Base-by-base conservation (phyloP, 2,888 invertebrate genomes). In the Agonum fuliginosum region DNA sequence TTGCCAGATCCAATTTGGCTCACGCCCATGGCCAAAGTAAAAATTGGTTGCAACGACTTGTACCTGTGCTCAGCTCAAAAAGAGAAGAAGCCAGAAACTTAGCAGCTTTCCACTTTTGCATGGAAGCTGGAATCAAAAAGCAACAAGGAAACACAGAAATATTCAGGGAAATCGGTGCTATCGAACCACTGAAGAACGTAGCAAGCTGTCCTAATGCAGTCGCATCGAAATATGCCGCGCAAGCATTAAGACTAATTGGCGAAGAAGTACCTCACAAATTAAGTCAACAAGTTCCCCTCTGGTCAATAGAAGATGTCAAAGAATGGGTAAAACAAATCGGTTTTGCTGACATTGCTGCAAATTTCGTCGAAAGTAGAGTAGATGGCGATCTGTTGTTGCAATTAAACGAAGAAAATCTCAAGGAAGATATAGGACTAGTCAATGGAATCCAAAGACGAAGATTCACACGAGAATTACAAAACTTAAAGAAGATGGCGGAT, bases 261-360 rank as follows among this genome's bases (percentile, higher is more conserved):
- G 99, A 99, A 86, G 95, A 97, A 85, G 95, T 99, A 12, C 99
- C 99, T 0, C 98, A 99, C 86, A 98, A 98, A 86, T 88, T 99
- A 76, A 97, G 98, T 34, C 98, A 99, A 85, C 98, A 99, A 87
- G 98, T 99, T 43, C 99, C 99, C 0, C 90, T 98, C 4, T 99
- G 99, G 99, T 97, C 97, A 0, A 93, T 93, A 17, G 96, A 96
- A 86, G 99, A 99, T 86, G 99, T 99, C 0, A 91, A 94, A 82
- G 97, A 98, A 87, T 99, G 99, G 99, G 97, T 99, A 2, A 97
- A 96, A 85, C 98, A 99, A 90, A 97, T 98, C 83, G 98, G 98
- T 0, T 99, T 98, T 86, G 91, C 91, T 12, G 93, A 95, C 83
- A 97, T 94, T 82, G 93, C 94, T 1, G 89, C 88, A 1, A 94